Conservation (phyloP, 2,797 vertebrate genomes). For the Myripristis murdjan region DNA sequence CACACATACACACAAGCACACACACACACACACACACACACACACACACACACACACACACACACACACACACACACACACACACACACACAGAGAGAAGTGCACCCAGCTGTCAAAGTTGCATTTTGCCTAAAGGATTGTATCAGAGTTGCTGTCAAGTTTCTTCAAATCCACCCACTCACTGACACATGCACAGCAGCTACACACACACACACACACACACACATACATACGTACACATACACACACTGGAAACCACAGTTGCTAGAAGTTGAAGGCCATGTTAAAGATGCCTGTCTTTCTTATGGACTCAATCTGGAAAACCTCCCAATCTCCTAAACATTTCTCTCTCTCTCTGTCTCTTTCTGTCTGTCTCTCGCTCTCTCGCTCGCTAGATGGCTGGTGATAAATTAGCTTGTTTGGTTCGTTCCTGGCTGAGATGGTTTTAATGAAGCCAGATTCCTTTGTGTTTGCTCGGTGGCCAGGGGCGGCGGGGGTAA, state of each 20-base stretch:
- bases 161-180: slow-evolving; percentile 71
- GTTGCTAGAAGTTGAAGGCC: slow-evolving; percentile 33
- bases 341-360: neutral
- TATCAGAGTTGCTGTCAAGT: slow-evolving; percentile 73
- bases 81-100: slow-evolving; percentile 12
- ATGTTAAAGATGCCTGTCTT: slow-evolving; percentile 46
- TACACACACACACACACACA: slow-evolving; percentile 3
- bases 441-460: slow-evolving; percentile 96
- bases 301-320: slow-evolving; percentile 31
- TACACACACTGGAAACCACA: neutral
- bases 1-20: slow-evolving; percentile 19
- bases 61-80: slow-evolving; percentile 8
- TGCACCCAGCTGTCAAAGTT: slow-evolving; percentile 68
- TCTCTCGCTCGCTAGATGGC: slow-evolving; percentile 40
- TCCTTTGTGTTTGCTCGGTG: slow-evolving; percentile 92
- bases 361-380: slow-evolving; percentile 19
- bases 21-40: slow-evolving; percentile 6
- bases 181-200: neutral
- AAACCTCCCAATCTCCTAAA: slow-evolving; percentile 18
- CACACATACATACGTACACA: slow-evolving; percentile 8
- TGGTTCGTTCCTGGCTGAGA: slow-evolving; percentile 87
- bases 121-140: slow-evolving; percentile 61
- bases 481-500: slow-evolving; percentile 91
- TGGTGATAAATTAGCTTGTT: slow-evolving; percentile 92
- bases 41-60: neutral